Conservation (phyloP, 2,888 invertebrate species). For the Melanargia galathea region DNA sequence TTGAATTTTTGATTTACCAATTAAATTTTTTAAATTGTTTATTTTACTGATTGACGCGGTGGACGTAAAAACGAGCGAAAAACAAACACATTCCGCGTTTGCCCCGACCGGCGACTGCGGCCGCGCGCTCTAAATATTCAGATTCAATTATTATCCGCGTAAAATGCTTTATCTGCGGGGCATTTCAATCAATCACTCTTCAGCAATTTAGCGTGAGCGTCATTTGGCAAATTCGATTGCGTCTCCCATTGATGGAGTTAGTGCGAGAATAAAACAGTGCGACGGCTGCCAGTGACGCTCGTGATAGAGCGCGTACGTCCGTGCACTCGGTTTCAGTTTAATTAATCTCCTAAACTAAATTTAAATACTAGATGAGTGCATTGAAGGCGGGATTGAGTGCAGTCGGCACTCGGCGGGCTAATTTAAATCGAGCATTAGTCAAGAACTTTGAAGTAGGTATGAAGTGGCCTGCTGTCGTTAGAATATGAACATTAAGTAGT, state of each 20-base stretch:
- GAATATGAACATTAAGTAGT: slow-evolving; percentile 29
- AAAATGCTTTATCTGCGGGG: slow-evolving; percentile 63
- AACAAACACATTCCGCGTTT: slow-evolving; percentile 27
- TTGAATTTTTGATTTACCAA: slow-evolving; percentile 9
- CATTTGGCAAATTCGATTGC: slow-evolving; percentile 78
- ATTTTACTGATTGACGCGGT: slow-evolving; percentile 9
- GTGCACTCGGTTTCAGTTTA: slow-evolving; percentile 58
- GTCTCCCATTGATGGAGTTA: slow-evolving; percentile 64
- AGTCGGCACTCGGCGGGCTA: slow-evolving; percentile 50
- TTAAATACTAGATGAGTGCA: slow-evolving; percentile 64
- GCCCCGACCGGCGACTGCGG: slow-evolving; percentile 15
- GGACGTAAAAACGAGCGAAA: slow-evolving; percentile 5
- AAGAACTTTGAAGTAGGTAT: slow-evolving; percentile 50
- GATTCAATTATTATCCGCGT: slow-evolving; percentile 65
- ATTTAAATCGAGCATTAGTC: slow-evolving; percentile 62
- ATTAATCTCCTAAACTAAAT: slow-evolving; percentile 76
- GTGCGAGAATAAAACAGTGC: slow-evolving; percentile 71
- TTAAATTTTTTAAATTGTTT: slow-evolving; percentile 14
- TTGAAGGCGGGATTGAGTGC: slow-evolving; percentile 49
- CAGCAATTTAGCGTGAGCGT: slow-evolving; percentile 73
- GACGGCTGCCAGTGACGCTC: slow-evolving; percentile 71
- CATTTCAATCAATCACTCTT: slow-evolving; percentile 76
- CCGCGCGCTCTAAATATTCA: slow-evolving; percentile 58
- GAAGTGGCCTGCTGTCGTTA: slow-evolving; percentile 47
- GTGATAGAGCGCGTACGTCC: slow-evolving; percentile 61